phyloP scores from a whole-genome alignment of 1,140 invertebrate species.

The Macrocentrus cingulum region DNA sequence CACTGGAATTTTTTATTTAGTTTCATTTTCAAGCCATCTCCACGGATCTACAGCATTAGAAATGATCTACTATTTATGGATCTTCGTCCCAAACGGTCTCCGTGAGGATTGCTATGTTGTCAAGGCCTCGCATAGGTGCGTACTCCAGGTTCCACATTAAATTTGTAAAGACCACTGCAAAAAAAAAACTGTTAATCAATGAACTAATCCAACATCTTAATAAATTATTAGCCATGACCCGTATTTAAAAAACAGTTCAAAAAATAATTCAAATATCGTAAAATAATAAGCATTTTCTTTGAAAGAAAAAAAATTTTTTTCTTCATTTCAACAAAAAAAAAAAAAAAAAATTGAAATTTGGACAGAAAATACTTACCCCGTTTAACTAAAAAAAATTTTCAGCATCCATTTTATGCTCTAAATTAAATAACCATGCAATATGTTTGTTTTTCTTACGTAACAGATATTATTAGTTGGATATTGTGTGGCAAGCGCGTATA shows the following conservation, averaged over 20 bases:
- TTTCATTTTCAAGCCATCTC: constrained; percentile 3
- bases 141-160: constrained; percentile 78
- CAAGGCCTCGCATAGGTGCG: constrained; percentile 65
- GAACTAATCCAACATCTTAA: not conserved
- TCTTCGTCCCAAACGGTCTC: constrained; percentile 72
- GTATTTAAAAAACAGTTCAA: constrained; percentile 11
- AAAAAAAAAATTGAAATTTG: too few relatives aligned
- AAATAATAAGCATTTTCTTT: not conserved
- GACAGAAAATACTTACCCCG: too few relatives aligned
- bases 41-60: too few relatives aligned
- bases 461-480: too few relatives aligned
- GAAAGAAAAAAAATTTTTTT: not conserved
- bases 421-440: too few relatives aligned
- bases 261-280: too few relatives aligned
- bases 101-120: constrained; percentile 75
- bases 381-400: too few relatives aligned
- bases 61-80: constrained; percentile 31
- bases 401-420: too few relatives aligned
- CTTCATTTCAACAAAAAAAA: too few relatives aligned
- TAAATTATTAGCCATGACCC: not conserved
- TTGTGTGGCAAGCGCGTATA: too few relatives aligned
- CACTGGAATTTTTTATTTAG: not conserved
- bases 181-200: constrained; percentile 17
- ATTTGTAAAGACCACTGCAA: constrained; percentile 70
- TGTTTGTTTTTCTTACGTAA: too few relatives aligned